Conservation (phyloP, 2,888 invertebrate species). For the Rotaria magnacalcarata region DNA sequence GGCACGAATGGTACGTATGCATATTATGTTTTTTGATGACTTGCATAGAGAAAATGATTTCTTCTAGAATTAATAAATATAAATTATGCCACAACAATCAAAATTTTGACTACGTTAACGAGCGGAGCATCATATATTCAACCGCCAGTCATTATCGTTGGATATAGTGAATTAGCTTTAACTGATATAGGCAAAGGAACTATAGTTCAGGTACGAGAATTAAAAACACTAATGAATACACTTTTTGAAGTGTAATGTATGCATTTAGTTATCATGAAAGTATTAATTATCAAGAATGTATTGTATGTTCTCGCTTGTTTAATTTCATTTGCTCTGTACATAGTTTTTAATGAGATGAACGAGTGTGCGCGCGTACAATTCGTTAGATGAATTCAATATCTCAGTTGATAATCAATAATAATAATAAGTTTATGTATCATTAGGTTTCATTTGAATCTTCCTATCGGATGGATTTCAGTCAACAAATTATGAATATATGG, state of each 20-base stretch:
- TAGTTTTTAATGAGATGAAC: background rate
- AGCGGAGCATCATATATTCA: background rate
- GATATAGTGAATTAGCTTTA: slow-evolving; percentile 34
- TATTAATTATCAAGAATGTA: background rate
- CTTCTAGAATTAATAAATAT: background rate
- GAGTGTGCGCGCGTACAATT: background rate
- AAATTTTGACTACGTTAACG: background rate
- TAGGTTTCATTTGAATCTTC: slow-evolving; percentile 20
- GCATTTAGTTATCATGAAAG: background rate
- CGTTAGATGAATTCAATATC: background rate
- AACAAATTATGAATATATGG: slow-evolving; percentile 36
- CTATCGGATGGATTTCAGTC: slow-evolving; percentile 30
- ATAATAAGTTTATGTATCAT: background rate
- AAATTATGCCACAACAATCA: slow-evolving; percentile 40
- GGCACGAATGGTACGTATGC: background rate
- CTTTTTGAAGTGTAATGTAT: background rate
- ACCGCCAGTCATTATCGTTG: slow-evolving; percentile 38
- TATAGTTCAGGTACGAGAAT: background rate
- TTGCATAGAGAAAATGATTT: background rate
- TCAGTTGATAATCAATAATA: background rate
- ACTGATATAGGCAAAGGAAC: background rate
- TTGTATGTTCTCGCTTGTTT: slow-evolving; percentile 7
- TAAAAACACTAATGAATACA: background rate
- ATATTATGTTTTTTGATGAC: background rate
- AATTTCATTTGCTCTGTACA: background rate